Evolutionary conservation across 2,888 invertebrate species (phyloP).

Genomic region (Branchellion lobata): DNA sequence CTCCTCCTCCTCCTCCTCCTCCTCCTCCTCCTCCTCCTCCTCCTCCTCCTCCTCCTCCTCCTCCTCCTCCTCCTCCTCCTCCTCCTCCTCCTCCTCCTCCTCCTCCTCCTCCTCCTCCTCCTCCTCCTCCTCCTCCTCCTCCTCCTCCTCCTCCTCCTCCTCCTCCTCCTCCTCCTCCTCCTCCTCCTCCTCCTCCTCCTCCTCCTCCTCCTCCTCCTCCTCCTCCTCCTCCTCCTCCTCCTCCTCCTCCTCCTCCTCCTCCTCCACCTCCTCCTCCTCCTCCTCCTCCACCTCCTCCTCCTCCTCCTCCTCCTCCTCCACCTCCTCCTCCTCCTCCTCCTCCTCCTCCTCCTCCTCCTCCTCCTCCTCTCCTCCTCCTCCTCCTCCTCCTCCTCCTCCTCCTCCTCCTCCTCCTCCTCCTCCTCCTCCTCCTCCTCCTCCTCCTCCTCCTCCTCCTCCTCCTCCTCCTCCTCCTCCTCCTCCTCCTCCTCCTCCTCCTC

Average conservation of each 20-base stretch:
- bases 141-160: background rate
- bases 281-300: no score
- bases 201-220: background rate
- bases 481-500: background rate
- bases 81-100: background rate
- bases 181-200: background rate
- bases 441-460: no score
- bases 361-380: background rate
- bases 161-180: background rate
- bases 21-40: conserved; percentile 24
- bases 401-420: no score
- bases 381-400: background rate
- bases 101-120: background rate
- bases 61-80: conserved; percentile 15
- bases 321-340: no score
- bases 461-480: no score
- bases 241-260: background rate
- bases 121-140: background rate
- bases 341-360: conserved; percentile 25
- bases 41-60: background rate
- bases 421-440: conserved; percentile 10
- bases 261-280: background rate
- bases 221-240: background rate
- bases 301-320: no score
- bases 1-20: conserved; percentile 25